phyloP scores from a whole-genome alignment of 2,113 vertebrate genomes.

The Saimiri boliviensis region DNA sequence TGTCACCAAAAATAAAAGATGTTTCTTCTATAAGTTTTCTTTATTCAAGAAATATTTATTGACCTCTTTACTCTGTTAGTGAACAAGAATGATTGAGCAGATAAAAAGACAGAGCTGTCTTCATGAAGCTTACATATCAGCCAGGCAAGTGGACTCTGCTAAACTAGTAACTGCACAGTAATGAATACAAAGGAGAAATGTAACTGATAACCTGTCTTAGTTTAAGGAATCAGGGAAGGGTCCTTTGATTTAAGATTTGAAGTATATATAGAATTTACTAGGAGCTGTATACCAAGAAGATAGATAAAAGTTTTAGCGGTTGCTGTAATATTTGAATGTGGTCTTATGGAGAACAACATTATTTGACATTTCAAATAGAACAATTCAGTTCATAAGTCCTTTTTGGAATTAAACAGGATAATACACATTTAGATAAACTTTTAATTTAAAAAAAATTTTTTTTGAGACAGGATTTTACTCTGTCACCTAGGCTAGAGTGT shows the following conservation, averaged over 20 bases:
- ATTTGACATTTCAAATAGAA: background rate
- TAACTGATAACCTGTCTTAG: background rate
- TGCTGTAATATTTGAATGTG: background rate
- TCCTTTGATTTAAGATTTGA: background rate
- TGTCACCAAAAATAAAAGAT: too few relatives aligned
- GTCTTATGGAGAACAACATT: background rate
- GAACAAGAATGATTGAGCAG: background rate
- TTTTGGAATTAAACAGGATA: background rate
- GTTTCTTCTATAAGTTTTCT: background rate
- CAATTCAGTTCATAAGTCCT: slow-evolving; percentile 8
- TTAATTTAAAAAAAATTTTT: background rate
- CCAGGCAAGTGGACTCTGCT: background rate
- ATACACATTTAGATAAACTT: background rate
- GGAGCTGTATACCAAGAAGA: background rate
- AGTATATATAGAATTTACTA: slow-evolving; percentile 16
- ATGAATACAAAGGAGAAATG: background rate
- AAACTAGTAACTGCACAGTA: background rate
- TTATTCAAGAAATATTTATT: background rate
- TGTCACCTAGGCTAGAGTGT: too few relatives aligned
- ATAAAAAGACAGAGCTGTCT: background rate
- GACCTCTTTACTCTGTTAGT: background rate
- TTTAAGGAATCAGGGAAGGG: background rate
- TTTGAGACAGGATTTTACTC: too few relatives aligned
- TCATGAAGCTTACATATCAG: background rate
- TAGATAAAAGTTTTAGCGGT: background rate